A percentile compares a stretch with the other conserved stretches of the same genome.
Evolutionary conservation across 2,888 invertebrate species (phyloP).

Genomic region (Synergus laeviventris): DNA sequence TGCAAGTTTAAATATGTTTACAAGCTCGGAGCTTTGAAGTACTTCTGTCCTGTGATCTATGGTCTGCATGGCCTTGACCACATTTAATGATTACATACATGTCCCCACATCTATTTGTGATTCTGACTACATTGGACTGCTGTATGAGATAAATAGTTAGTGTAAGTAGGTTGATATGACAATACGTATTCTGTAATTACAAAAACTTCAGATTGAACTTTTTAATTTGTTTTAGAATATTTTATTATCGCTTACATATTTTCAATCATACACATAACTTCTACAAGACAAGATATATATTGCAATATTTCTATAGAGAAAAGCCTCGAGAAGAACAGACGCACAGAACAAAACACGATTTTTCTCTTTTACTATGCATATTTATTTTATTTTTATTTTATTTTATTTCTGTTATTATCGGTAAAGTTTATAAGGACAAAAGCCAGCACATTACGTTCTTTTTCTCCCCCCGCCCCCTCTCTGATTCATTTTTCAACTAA

Average conservation of each 20-base stretch:
- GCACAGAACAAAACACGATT: background rate
- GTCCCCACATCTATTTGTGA: background rate
- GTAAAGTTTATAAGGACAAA: background rate
- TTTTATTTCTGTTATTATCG: background rate
- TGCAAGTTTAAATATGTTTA: conserved; percentile 18
- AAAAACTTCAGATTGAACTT: background rate
- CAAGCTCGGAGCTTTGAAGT: background rate
- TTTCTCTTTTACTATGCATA: conserved; percentile 8
- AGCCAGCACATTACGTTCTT: background rate
- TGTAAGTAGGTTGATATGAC: background rate
- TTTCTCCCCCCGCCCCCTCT: background rate
- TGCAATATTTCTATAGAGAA: no score
- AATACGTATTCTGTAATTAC: background rate
- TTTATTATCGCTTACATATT: no score
- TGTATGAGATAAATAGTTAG: background rate
- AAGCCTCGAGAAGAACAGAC: background rate
- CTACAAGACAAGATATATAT: no score
- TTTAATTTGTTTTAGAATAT: background rate
- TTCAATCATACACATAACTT: no score
- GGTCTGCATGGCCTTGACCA: background rate
- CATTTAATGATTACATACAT: background rate
- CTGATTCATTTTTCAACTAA: background rate
- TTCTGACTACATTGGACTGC: background rate
- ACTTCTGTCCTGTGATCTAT: background rate
- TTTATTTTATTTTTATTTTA: background rate